Evolutionary conservation across 1,140 invertebrate species (phyloP).

Genomic region (Scaptomyza montana): DNA sequence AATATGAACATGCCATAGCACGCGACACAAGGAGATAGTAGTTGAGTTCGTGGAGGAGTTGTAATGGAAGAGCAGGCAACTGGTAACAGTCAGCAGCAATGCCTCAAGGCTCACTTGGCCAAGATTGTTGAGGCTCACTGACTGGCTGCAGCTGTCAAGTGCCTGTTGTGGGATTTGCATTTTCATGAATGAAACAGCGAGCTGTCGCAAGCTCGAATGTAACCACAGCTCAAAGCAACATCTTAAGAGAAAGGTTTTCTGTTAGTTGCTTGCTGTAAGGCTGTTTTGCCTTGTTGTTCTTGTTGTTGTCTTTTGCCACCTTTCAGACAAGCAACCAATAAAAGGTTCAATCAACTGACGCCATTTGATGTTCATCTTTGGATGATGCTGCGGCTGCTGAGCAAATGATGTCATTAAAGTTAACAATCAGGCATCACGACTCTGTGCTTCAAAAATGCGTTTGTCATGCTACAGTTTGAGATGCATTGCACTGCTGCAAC

Average conservation of each 20-base stretch:
- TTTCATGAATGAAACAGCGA: constrained; percentile 70
- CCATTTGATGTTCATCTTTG: constrained; percentile 32
- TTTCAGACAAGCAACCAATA: constrained; percentile 53
- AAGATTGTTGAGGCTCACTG: constrained; percentile 27
- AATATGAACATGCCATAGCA: constrained; percentile 69
- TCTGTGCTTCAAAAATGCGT: constrained; percentile 55
- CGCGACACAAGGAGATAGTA: constrained; percentile 74
- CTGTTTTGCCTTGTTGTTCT: constrained; percentile 8
- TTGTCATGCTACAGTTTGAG: constrained; percentile 72
- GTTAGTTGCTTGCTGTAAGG: constrained; percentile 16
- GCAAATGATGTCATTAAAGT: constrained; percentile 72
- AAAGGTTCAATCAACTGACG: constrained; percentile 71
- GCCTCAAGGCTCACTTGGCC: constrained; percentile 70
- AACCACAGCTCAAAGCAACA: background rate
- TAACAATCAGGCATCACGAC: constrained; percentile 62
- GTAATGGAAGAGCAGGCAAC: constrained; percentile 8
- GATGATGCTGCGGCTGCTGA: constrained; percentile 2
- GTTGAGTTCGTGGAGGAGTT: constrained; percentile 13
- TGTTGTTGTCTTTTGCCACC: constrained; percentile 33
- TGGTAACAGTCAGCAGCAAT: constrained; percentile 29
- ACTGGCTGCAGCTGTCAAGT: constrained; percentile 68
- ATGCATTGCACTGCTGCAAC: constrained; percentile 29
- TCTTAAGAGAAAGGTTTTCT: constrained; percentile 60
- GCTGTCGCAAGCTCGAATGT: constrained; percentile 8
- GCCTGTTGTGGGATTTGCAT: constrained; percentile 68